phyloP scores from a whole-genome alignment of 1,140 invertebrate genomes.

The Atta colombica region DNA sequence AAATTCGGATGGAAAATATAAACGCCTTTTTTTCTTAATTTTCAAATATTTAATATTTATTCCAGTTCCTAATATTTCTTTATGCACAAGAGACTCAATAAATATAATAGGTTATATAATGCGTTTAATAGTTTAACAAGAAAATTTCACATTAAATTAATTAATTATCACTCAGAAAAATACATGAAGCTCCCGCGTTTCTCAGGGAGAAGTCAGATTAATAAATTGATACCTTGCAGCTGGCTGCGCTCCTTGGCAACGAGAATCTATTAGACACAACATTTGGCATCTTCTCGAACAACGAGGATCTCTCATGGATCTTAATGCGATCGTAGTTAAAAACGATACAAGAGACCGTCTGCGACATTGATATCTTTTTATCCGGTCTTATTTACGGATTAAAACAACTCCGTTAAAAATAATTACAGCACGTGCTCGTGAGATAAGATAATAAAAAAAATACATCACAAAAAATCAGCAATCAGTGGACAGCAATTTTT shows the following conservation, averaged over 20 bases:
- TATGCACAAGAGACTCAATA: too few relatives aligned
- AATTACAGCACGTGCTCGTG: slow-evolving; percentile 28
- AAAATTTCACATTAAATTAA: slow-evolving; percentile 20
- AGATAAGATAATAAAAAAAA: slow-evolving; percentile 54
- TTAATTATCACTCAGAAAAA: slow-evolving; percentile 6
- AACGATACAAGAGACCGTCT: slow-evolving; percentile 4
- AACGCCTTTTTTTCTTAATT: too few relatives aligned
- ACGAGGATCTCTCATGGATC: slow-evolving; percentile 31
- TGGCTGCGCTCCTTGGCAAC: slow-evolving; percentile 72
- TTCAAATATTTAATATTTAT: too few relatives aligned
- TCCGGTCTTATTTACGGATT: neutral
- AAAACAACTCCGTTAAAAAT: slow-evolving; percentile 41
- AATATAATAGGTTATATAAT: too few relatives aligned
- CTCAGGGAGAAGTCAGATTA: slow-evolving; percentile 57
- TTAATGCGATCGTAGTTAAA: slow-evolving; percentile 69
- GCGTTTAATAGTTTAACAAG: neutral
- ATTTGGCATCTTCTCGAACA: slow-evolving; percentile 70
- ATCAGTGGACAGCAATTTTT: neutral
- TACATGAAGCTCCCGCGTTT: slow-evolving; percentile 2
- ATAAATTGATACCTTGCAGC: slow-evolving; percentile 77
- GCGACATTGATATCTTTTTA: neutral
- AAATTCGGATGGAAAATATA: too few relatives aligned
- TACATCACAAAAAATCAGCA: neutral
- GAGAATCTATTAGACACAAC: slow-evolving; percentile 72
- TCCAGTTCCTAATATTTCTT: too few relatives aligned